A percentile compares a stretch with the other conserved stretches of the same genome.
Evolutionary conservation across 35 echinoderm and acorn worm species (phyloP).

Genomic region (Diadema setosum): DNA sequence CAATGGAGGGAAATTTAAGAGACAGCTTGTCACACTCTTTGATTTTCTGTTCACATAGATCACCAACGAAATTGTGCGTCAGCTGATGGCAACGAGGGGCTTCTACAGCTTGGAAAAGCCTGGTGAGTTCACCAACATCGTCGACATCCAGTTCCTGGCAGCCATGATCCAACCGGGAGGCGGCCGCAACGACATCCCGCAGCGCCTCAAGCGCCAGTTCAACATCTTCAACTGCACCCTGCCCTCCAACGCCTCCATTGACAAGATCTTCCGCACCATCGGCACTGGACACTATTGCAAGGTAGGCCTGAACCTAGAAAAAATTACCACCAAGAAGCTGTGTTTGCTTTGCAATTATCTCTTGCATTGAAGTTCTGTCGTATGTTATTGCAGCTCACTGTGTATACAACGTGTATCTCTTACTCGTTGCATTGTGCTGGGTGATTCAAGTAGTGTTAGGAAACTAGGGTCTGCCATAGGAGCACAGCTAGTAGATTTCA

Average conservation of each 20-base stretch:
- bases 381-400: too few species aligned
- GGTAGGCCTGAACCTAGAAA: slow-evolving; percentile 2
- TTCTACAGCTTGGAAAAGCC: slow-evolving; percentile 99
- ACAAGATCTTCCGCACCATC: slow-evolving; percentile 87
- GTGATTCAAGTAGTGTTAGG: too few species aligned
- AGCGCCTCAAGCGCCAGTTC: slow-evolving; percentile 98
- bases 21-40: too few species aligned
- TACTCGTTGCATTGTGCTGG: too few species aligned
- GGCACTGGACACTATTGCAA: slow-evolving; percentile 86
- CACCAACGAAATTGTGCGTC: slow-evolving; percentile 98
- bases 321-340: too few species aligned
- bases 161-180: slow-evolving; percentile 99
- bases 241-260: slow-evolving; percentile 93
- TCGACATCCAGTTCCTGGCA: slow-evolving; percentile 94
- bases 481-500: too few species aligned
- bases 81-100: slow-evolving; percentile 83
- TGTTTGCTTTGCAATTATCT: too few species aligned
- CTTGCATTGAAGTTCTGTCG: too few species aligned
- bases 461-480: too few species aligned
- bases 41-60: slow-evolving; percentile 47
- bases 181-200: slow-evolving; percentile 95
- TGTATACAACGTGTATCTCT: too few species aligned
- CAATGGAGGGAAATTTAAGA: too few species aligned
- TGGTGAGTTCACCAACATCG: slow-evolving; percentile 98
- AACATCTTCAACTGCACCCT: slow-evolving; percentile 98